Conservation (phyloP, 2,888 invertebrate genomes). For the Drosophila lutescens region DNA sequence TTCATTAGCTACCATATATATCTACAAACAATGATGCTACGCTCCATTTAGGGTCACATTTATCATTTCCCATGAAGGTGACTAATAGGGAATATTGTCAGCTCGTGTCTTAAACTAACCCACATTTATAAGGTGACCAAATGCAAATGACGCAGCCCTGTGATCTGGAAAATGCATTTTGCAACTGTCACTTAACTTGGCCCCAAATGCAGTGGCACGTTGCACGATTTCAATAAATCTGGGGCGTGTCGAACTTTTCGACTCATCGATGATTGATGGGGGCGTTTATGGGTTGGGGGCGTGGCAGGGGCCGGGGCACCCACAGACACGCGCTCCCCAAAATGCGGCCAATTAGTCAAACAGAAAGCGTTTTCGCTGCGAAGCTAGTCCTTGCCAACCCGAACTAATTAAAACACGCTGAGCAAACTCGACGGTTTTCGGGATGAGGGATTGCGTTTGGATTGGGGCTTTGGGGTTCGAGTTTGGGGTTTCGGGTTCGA, state of each 20-base stretch:
- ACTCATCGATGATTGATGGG: constrained; percentile 45
- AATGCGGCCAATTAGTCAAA: constrained; percentile 75
- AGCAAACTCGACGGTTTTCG: constrained; percentile 37
- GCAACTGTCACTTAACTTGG: constrained; percentile 23
- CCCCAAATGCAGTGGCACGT: constrained; percentile 27
- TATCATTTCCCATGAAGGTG: constrained; percentile 30
- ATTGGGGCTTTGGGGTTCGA: background rate
- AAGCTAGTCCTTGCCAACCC: constrained; percentile 27
- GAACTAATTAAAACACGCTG: constrained; percentile 73
- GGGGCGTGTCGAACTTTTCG: constrained; percentile 42
- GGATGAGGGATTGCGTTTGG: background rate
- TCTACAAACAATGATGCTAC: constrained; percentile 3
- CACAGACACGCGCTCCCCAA: constrained; percentile 36
- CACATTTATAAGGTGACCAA: constrained; percentile 4
- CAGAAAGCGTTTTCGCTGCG: constrained; percentile 47
- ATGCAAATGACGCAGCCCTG: constrained; percentile 6
- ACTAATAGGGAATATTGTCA: constrained; percentile 36
- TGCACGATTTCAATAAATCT: constrained; percentile 66
- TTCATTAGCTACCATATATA: background rate
- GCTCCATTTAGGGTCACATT: constrained; percentile 25
- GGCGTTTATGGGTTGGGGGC: constrained; percentile 9
- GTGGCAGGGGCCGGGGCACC: background rate
- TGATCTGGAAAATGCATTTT: constrained; percentile 43
- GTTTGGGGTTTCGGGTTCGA: background rate
- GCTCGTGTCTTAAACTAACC: constrained; percentile 1